Evolutionary conservation across 2,797 vertebrate species (phyloP).

Genomic region (Sebastes steindachneri): DNA sequence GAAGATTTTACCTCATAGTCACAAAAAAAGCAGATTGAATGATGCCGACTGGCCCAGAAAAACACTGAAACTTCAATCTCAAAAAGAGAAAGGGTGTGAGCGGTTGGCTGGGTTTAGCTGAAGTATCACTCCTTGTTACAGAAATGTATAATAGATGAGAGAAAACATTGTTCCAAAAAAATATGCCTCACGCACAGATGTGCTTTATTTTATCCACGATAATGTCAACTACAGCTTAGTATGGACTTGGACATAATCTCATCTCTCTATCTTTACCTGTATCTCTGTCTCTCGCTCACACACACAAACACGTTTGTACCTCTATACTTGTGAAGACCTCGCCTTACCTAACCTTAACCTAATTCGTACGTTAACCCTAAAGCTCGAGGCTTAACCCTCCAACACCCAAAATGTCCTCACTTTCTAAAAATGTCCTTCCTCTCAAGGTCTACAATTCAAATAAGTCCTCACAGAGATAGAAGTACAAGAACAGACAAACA

Average conservation of each 20-base stretch:
- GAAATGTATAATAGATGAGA: neutral
- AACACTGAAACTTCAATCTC: neutral
- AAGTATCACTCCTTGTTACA: neutral
- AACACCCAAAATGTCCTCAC: neutral
- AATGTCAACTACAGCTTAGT: conserved; percentile 19
- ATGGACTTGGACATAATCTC: neutral
- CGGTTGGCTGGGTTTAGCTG: neutral
- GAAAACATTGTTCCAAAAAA: neutral
- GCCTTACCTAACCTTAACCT: neutral
- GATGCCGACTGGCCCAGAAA: neutral
- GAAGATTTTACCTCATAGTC: neutral
- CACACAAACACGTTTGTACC: neutral
- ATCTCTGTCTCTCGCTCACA: neutral
- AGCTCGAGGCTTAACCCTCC: neutral
- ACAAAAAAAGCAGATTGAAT: neutral
- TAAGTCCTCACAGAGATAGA: conserved; percentile 10
- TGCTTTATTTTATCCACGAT: neutral
- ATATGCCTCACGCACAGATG: neutral
- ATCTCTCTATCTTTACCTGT: neutral
- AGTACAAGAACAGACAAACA: neutral
- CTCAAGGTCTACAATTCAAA: conserved; percentile 18
- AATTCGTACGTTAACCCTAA: neutral
- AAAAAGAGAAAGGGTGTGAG: neutral
- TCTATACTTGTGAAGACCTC: neutral
- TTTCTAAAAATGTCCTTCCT: neutral